Conservation (phyloP, 2,797 vertebrate genomes). For the Acipenser ruthenus region DNA sequence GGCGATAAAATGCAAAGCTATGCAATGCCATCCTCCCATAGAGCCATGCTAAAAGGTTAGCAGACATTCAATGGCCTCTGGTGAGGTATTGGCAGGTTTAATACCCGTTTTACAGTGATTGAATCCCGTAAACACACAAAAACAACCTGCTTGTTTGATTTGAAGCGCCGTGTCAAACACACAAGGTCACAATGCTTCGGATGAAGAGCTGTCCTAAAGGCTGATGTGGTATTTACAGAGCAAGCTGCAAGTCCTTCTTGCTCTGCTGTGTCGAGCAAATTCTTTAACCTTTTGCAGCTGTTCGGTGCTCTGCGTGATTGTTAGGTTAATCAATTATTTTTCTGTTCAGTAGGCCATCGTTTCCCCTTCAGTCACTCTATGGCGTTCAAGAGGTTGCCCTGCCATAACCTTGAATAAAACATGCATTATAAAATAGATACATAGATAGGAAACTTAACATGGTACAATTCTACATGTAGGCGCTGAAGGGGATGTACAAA, state of each 20-base stretch:
- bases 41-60: slow-evolving; percentile 11
- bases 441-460: too few species aligned
- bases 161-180: slow-evolving; percentile 15
- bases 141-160: slow-evolving; percentile 13
- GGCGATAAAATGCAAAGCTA: slow-evolving; percentile 22
- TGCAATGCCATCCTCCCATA: slow-evolving; percentile 8
- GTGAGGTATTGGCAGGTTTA: slow-evolving; percentile 9
- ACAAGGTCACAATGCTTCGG: slow-evolving; percentile 17
- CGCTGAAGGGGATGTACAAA: too few species aligned
- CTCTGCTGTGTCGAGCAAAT: too few species aligned
- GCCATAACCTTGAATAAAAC: too few species aligned
- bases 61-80: slow-evolving; percentile 8
- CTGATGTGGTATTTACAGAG: slow-evolving; percentile 35
- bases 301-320: too few species aligned
- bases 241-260: not conserved
- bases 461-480: too few species aligned
- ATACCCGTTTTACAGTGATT: slow-evolving; percentile 9
- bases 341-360: too few species aligned
- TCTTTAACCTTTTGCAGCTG: too few species aligned
- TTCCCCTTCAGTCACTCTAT: too few species aligned
- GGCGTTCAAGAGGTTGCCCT: too few species aligned
- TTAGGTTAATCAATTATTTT: too few species aligned
- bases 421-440: too few species aligned
- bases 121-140: slow-evolving; percentile 15
- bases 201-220: not conserved